Evolutionary conservation across 2,113 vertebrate species (phyloP).

Genomic region (Spea bombifrons): DNA sequence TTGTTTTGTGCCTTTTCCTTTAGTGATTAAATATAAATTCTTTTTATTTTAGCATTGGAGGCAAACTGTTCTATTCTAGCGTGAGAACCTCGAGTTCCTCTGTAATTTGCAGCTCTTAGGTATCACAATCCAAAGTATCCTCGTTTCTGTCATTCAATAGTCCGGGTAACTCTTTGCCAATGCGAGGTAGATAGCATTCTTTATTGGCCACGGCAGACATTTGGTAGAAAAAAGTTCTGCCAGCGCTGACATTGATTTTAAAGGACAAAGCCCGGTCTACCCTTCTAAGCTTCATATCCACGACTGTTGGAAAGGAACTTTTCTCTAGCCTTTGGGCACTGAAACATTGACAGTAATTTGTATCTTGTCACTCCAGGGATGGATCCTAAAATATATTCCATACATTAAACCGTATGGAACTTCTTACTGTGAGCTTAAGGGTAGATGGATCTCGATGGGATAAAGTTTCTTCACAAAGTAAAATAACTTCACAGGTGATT

Average conservation of each 20-base stretch:
- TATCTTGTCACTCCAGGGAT: slow-evolving; percentile 36
- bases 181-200: background rate
- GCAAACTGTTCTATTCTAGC: background rate
- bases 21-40: slow-evolving; percentile 15
- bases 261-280: slow-evolving; percentile 17
- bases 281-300: slow-evolving; percentile 16
- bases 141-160: background rate
- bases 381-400: slow-evolving; percentile 32
- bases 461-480: slow-evolving; percentile 1
- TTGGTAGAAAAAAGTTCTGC: background rate
- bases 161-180: background rate
- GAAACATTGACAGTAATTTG: slow-evolving; percentile 42
- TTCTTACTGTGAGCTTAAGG: slow-evolving; percentile 5
- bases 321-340: slow-evolving; percentile 38
- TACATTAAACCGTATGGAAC: slow-evolving; percentile 23
- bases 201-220: background rate
- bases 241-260: slow-evolving; percentile 27
- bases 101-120: background rate
- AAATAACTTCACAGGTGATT: background rate
- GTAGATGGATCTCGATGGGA: background rate
- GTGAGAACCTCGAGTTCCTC: background rate
- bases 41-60: slow-evolving; percentile 9
- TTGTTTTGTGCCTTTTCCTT: slow-evolving; percentile 33
- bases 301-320: slow-evolving; percentile 39
- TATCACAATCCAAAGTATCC: background rate